These are phyloP conservation scores for Dendroctonus valens DNA, from an alignment of 1,140 invertebrate genomes.

Conservation along the genomic window DNA sequence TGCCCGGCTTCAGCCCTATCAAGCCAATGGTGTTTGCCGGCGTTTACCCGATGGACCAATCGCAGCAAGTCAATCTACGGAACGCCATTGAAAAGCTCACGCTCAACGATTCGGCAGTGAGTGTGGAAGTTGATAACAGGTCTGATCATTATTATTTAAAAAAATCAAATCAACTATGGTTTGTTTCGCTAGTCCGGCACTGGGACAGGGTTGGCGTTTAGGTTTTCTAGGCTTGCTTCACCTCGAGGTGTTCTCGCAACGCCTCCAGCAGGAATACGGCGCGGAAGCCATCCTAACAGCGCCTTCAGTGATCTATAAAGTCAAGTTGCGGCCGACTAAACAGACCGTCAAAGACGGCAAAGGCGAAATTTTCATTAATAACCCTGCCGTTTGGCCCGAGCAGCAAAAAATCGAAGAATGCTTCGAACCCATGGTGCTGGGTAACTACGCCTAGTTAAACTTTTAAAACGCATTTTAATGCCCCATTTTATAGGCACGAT, in stretches of 20 bases:
- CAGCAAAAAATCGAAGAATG: slow-evolving; percentile 66
- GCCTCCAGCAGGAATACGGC: slow-evolving; percentile 91
- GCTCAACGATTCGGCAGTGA: slow-evolving; percentile 93
- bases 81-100: slow-evolving; percentile 86
- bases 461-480: not conserved
- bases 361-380: slow-evolving; percentile 66
- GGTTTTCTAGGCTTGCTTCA: slow-evolving; percentile 94
- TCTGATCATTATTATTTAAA: slow-evolving; percentile 44
- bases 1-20: slow-evolving; percentile 66
- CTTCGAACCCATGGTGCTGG: slow-evolving; percentile 83
- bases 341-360: slow-evolving; percentile 65
- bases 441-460: slow-evolving; percentile 44
- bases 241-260: slow-evolving; percentile 93
- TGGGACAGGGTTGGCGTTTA: slow-evolving; percentile 91
- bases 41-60: slow-evolving; percentile 89
- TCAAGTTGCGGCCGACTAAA: slow-evolving; percentile 64
- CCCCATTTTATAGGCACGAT: slow-evolving; percentile 68
- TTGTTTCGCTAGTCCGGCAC: slow-evolving; percentile 69
- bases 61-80: slow-evolving; percentile 70
- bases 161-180: not conserved
- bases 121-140: slow-evolving; percentile 76
- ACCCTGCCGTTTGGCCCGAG: slow-evolving; percentile 81
- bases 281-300: slow-evolving; percentile 87
- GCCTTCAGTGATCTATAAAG: slow-evolving; percentile 93
- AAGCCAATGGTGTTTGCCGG: slow-evolving; percentile 95